A percentile compares a stretch with the other conserved stretches of the same genome.
These are phyloP conservation scores for Oryctes rhinoceros DNA, from an alignment of 1,140 invertebrate species.

Conservation along the genomic window DNA sequence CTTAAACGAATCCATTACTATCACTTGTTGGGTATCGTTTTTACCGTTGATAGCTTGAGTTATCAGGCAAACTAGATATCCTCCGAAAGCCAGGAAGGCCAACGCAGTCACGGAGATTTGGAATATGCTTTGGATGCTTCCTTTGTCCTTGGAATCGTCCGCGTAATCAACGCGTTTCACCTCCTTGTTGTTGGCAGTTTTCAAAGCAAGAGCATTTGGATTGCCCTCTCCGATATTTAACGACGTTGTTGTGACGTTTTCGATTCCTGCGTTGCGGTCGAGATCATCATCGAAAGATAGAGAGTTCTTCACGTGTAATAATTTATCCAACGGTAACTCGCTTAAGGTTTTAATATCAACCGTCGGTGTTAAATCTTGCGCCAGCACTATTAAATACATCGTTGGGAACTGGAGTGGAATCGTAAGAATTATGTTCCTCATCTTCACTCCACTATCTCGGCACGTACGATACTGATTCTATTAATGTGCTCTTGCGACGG, in stretches of 20 bases:
- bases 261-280: conserved; percentile 35
- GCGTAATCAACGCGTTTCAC: conserved; percentile 46
- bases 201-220: conserved; percentile 32
- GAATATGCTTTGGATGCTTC: conserved; percentile 72
- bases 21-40: conserved; percentile 33
- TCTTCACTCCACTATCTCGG: not conserved
- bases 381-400: conserved; percentile 20
- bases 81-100: conserved; percentile 80
- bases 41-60: conserved; percentile 73
- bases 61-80: conserved; percentile 77
- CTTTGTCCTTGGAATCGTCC: conserved; percentile 54
- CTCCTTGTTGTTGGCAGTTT: not conserved
- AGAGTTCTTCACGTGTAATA: conserved; percentile 63
- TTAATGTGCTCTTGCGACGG: not conserved
- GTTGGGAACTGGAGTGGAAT: not conserved
- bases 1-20: conserved; percentile 40
- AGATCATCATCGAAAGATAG: conserved; percentile 46
- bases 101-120: conserved; percentile 76
- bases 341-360: conserved; percentile 63
- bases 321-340: conserved; percentile 63
- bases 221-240: not conserved
- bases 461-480: not conserved
- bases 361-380: conserved; percentile 46
- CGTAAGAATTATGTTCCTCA: not conserved
- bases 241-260: too few species aligned